Conservation (phyloP, 2,113 vertebrate species). For the Diadophis punctatus region DNA sequence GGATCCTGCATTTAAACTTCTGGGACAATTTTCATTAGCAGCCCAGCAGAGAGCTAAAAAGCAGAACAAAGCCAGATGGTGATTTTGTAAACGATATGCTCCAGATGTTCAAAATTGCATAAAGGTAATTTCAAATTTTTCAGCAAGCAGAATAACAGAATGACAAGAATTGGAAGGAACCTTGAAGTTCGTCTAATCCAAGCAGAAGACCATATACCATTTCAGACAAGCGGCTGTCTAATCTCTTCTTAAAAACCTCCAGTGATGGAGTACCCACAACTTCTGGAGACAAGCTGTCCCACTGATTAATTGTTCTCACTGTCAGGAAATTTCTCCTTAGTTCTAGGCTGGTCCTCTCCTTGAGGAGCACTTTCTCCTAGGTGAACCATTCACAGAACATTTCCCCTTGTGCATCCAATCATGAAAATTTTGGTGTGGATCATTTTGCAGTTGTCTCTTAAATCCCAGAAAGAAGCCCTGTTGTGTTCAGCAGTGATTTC, state of each 20-base stretch:
- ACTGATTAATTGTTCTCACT: background rate
- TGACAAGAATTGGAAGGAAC: background rate
- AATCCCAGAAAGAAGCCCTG: background rate
- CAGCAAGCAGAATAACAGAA: background rate
- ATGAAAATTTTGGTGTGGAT: background rate
- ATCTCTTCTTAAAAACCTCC: background rate
- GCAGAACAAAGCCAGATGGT: background rate
- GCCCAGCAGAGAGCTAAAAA: background rate
- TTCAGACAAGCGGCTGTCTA: background rate
- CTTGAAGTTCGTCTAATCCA: background rate
- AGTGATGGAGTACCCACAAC: background rate
- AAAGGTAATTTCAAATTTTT: background rate
- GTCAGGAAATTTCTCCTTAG: background rate
- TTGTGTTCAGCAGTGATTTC: background rate
- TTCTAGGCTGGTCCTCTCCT: background rate
- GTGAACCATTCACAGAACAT: background rate
- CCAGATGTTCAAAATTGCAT: background rate
- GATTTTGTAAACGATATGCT: background rate
- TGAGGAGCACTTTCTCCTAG: background rate
- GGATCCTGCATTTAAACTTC: background rate
- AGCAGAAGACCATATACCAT: background rate
- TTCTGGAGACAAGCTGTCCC: background rate
- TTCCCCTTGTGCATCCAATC: background rate
- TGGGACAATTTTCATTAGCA: background rate
- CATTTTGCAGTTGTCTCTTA: background rate